Evolutionary conservation across 2,888 invertebrate genomes (phyloP), one percentile per base, ranked within the genome.

Genomic region (Aporophyla lueneburgensis): DNA sequence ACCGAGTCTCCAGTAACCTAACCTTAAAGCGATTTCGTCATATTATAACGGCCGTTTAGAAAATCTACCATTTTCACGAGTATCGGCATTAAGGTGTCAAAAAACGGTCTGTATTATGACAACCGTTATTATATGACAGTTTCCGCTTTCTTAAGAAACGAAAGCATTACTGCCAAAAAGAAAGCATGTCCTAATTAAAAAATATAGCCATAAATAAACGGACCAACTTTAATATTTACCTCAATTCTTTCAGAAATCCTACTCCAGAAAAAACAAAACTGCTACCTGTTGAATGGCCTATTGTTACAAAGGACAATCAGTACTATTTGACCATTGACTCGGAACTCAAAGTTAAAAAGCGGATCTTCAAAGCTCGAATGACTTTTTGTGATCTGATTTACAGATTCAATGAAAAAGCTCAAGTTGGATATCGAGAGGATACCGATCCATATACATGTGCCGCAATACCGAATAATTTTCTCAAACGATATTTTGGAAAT

Each of bases 311-410:
- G 65, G 86, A 89, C 21, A 62, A 63, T 0, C 33, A 79, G 6
- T 70, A 82, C 68, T 90, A 87, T 53, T 81, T 91, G 51, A 75
- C 86, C 51, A 89, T 91, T 61, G 86, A 90, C 73, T 80, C 83
- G 7, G 85, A 89, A 56, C 70, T 90, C 12, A 85, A 68, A 68
- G 62, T 91, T n/a, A 73, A 88, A 71, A 84, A 80, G 62, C 87
- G 91, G 70, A 86, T 85, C 62, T 89, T 89, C 59, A 86, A 88
- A n/a, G 74, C 83, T 24, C 84, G 91, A 75, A 89, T 91, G 80
- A 85, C 91, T 19, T 89, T 92, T 75, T 91, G 91, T 91, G 88
- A 91, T 69, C 70, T 91, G 16, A 89, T 91, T 76, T 90, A 89
- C 27, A 87, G 80, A 78, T 54, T 89, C 0, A 87, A 90, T 61